Evolutionary conservation across 2,113 vertebrate genomes (phyloP).

Genomic region (Gopherus flavomarginatus): DNA sequence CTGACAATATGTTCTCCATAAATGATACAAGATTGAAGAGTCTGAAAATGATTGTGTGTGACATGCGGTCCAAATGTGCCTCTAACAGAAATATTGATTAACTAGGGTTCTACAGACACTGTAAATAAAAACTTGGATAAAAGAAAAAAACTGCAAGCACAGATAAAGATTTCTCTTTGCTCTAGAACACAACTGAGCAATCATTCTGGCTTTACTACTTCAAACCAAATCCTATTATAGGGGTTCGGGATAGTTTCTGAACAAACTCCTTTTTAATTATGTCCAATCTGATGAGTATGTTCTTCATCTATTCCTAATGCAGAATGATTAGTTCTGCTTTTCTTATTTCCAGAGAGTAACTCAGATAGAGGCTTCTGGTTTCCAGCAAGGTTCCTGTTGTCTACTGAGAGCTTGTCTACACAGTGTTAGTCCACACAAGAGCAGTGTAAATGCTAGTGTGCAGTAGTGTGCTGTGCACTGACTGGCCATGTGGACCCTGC

Average conservation of each 20-base stretch:
- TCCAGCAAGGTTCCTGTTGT: slow-evolving; percentile 61
- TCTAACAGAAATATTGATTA: slow-evolving; percentile 71
- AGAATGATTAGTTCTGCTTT: background rate
- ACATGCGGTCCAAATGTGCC: slow-evolving; percentile 34
- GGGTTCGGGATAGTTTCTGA: background rate
- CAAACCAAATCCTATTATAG: slow-evolving; percentile 15
- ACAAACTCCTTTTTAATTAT: slow-evolving; percentile 36
- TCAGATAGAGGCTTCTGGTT: slow-evolving; percentile 47
- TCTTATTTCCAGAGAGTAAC: slow-evolving; percentile 34
- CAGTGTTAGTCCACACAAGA: background rate
- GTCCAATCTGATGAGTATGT: background rate
- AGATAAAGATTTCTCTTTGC: background rate
- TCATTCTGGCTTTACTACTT: background rate
- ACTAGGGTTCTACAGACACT: slow-evolving; percentile 7
- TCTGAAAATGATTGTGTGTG: slow-evolving; percentile 61
- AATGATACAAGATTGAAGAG: slow-evolving; percentile 72
- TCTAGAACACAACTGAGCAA: slow-evolving; percentile 18
- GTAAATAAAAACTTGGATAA: slow-evolving; percentile 51
- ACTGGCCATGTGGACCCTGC: background rate
- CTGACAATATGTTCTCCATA: slow-evolving; percentile 74
- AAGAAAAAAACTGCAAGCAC: slow-evolving; percentile 1
- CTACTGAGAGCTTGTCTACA: slow-evolving; percentile 7
- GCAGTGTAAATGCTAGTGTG: background rate
- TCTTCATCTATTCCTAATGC: slow-evolving; percentile 48
- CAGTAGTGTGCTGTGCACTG: background rate